Conservation (phyloP, 2,888 invertebrate genomes). For the Limnephilus marmoratus region DNA sequence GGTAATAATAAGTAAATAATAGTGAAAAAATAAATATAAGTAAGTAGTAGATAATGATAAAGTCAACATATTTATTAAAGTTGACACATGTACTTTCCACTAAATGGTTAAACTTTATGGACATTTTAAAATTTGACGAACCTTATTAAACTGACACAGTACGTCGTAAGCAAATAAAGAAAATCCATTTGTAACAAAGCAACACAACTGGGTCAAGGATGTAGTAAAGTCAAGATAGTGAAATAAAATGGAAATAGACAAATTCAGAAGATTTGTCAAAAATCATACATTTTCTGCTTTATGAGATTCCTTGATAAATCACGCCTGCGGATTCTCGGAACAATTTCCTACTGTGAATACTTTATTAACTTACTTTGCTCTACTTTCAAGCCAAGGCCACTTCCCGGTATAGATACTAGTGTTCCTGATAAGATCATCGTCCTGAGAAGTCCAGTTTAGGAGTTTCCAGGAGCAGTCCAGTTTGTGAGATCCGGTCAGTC, state of each 20-base stretch:
- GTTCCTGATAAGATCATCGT: not conserved
- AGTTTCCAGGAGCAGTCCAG: no score
- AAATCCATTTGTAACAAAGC: not conserved
- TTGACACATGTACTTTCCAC: no score
- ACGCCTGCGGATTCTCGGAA: not conserved
- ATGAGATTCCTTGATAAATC: not conserved
- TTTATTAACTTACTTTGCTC: not conserved
- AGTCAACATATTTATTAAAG: no score
- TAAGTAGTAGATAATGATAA: not conserved
- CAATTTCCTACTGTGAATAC: not conserved
- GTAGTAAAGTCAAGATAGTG: not conserved
- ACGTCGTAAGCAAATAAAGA: not conserved
- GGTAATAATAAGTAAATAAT: no score
- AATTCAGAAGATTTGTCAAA: not conserved
- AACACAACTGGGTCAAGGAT: not conserved
- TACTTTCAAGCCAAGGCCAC: not conserved
- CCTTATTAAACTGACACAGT: not conserved
- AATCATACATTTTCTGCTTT: not conserved
- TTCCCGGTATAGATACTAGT: constrained; percentile 5
- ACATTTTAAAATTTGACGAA: not conserved
- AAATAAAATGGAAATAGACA: not conserved
- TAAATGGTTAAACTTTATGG: not conserved
- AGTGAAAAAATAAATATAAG: no score
- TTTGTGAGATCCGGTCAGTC: not conserved
- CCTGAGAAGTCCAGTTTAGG: not conserved